phyloP scores from a whole-genome alignment of 2,113 vertebrate genomes.

The Trematocara nigrifrons region DNA sequence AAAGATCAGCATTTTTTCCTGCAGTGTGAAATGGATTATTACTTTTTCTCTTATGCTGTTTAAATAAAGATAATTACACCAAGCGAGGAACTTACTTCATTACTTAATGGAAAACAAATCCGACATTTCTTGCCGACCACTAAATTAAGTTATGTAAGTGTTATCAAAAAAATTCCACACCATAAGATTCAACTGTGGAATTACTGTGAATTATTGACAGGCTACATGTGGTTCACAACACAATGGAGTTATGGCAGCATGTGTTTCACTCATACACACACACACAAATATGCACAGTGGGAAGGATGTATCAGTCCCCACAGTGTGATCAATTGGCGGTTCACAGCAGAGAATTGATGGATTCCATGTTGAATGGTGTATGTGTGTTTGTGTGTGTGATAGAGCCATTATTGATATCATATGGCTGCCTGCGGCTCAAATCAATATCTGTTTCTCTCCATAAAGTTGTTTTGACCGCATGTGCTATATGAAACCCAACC shows the following conservation, averaged over 20 bases:
- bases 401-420: slow-evolving; percentile 51
- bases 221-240: not conserved
- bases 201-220: not conserved
- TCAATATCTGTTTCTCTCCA: slow-evolving; percentile 62
- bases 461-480: slow-evolving; percentile 51
- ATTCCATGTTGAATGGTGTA: slow-evolving; percentile 21
- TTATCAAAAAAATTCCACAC: not conserved
- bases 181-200: not conserved
- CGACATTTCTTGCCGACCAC: rapidly evolving
- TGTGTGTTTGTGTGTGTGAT: slow-evolving; percentile 1
- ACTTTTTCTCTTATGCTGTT: not conserved
- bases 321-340: slow-evolving; percentile 29
- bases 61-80: not conserved
- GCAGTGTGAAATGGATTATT: not conserved
- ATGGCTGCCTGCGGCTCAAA: slow-evolving; percentile 29
- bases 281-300: not conserved
- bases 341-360: slow-evolving; percentile 34
- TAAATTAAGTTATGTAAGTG: not conserved
- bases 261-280: not conserved
- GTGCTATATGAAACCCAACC: slow-evolving; percentile 32
- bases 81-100: not conserved
- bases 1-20: not conserved
- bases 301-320: not conserved
- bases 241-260: not conserved
- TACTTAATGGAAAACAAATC: not conserved